Percentiles rank a stretch among this genome's conserved stretches.
Evolutionary conservation across 2,113 vertebrate species (phyloP).

Genomic region (Cyanistes caeruleus): DNA sequence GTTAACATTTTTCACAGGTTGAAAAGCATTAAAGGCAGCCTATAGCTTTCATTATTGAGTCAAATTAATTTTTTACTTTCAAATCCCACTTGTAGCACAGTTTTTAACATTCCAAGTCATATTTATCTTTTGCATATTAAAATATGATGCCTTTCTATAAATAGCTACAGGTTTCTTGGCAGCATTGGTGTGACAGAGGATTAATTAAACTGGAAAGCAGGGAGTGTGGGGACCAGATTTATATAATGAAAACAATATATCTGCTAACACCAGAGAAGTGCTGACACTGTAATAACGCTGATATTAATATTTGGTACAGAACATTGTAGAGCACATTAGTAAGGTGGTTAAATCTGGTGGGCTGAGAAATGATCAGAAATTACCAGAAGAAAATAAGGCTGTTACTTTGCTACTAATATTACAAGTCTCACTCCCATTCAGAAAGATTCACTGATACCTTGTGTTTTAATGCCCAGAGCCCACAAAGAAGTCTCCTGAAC

Average conservation of each 20-base stretch:
- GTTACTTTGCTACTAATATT: background rate
- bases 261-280: slow-evolving; percentile 42
- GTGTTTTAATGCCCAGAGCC: background rate
- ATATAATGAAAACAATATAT: slow-evolving; percentile 71
- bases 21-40: background rate
- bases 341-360: background rate
- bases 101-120: slow-evolving; percentile 24
- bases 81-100: background rate
- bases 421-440: background rate
- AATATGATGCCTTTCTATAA: slow-evolving; percentile 23
- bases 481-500: background rate
- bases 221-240: slow-evolving; percentile 36
- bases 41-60: background rate
- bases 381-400: background rate
- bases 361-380: background rate
- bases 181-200: background rate
- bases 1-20: background rate
- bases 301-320: slow-evolving; percentile 55
- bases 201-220: slow-evolving; percentile 64
- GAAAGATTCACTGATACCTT: background rate
- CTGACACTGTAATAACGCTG: slow-evolving; percentile 48
- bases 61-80: background rate
- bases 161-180: slow-evolving; percentile 52
- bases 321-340: background rate
- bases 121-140: slow-evolving; percentile 46